phyloP scores from a whole-genome alignment of 2,888 invertebrate genomes.

The Melanotus villosus region DNA sequence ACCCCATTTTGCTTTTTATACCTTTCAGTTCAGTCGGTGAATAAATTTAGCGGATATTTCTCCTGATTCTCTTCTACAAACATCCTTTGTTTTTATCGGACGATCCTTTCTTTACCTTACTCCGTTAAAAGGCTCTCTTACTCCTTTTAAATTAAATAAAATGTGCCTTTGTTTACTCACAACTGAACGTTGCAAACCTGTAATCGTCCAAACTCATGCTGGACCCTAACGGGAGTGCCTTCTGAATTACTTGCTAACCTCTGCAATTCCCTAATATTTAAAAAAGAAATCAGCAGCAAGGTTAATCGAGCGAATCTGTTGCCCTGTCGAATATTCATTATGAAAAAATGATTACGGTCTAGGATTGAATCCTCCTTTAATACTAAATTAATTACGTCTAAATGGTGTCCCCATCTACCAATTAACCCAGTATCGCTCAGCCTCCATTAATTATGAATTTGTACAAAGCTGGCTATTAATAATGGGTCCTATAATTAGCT shows the following conservation, averaged over 20 bases:
- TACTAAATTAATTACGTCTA: conserved; percentile 15
- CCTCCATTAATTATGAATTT: conserved; percentile 30
- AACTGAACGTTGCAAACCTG: not conserved
- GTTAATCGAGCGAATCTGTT: no score
- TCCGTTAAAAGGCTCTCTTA: conserved; percentile 26
- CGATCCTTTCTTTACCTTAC: conserved; percentile 31
- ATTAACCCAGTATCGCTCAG: conserved; percentile 19
- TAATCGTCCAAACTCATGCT: conserved; percentile 1
- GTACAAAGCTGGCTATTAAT: conserved; percentile 21
- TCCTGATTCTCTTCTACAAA: conserved; percentile 25
- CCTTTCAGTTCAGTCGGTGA: conserved; percentile 20
- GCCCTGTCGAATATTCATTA: no score
- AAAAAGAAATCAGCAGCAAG: no score
- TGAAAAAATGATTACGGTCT: no score
- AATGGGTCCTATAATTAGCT: conserved; percentile 13
- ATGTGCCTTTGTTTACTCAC: conserved; percentile 22
- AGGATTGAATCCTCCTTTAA: not conserved
- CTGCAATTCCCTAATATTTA: no score
- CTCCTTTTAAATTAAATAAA: conserved; percentile 33
- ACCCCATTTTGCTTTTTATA: conserved; percentile 36
- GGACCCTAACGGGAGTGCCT: no score
- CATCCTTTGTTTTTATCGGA: conserved; percentile 34
- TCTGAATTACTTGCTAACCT: no score
- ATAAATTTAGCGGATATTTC: conserved; percentile 37
- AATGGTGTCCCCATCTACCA: conserved; percentile 8